Conservation (phyloP, 2,113 vertebrate genomes). For the Alces alces region DNA sequence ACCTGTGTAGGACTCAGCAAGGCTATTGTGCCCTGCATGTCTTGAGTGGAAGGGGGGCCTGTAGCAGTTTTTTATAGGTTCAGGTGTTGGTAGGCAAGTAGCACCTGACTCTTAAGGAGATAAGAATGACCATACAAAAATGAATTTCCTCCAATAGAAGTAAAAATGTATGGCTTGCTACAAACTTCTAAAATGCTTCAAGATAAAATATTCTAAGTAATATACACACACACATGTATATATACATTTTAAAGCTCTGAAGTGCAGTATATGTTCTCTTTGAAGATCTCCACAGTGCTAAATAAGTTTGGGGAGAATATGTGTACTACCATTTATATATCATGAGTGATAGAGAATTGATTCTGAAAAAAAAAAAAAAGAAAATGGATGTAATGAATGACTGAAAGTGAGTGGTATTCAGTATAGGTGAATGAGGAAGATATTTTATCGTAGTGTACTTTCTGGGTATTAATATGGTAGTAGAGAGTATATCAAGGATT, state of each 20-base stretch:
- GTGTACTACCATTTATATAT: not conserved
- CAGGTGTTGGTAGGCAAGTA: not conserved
- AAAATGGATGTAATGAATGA: not conserved
- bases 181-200: conserved; percentile 10
- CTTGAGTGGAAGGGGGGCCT: not conserved
- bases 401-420: not conserved
- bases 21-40: not conserved
- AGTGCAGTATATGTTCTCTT: not conserved
- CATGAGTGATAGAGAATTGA: conserved; percentile 9
- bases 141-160: not conserved
- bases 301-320: not conserved
- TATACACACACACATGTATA: not conserved
- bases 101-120: not conserved
- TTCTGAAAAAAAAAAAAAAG: not conserved
- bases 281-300: not conserved
- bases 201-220: not conserved
- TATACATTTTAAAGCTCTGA: not conserved
- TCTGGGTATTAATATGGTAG: not conserved
- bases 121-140: not conserved
- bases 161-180: not conserved
- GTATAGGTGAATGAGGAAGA: not conserved
- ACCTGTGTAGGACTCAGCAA: not conserved
- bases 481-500: not conserved
- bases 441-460: not conserved
- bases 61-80: not conserved